phyloP scores from a whole-genome alignment of 2,888 invertebrate species.

The Pseudococcus longispinus region DNA sequence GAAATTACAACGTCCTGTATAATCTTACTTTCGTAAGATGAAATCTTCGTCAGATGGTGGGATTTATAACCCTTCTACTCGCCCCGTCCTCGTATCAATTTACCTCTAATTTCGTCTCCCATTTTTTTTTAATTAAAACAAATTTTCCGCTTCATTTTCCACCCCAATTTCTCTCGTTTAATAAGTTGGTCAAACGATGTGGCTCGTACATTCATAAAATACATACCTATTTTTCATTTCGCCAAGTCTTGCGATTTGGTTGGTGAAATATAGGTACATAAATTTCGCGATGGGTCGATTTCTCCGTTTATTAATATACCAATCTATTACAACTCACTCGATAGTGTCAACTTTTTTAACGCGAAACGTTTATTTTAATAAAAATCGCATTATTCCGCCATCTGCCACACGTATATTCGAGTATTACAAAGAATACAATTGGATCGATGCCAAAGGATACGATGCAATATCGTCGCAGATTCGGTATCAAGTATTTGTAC shows the following conservation, averaged over 20 bases:
- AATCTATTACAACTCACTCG: neutral
- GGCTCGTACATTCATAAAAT: neutral
- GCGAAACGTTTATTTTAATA: neutral
- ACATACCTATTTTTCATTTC: neutral
- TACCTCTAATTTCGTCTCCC: neutral
- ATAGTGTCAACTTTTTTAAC: neutral
- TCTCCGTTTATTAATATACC: neutral
- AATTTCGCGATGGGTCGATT: neutral
- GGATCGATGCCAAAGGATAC: neutral
- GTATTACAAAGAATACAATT: neutral
- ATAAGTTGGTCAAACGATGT: neutral
- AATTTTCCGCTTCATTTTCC: neutral
- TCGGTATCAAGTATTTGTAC: neutral
- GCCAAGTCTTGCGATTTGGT: neutral
- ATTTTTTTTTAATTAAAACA: conserved; percentile 4
- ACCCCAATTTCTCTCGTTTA: neutral
- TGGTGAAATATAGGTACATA: neutral
- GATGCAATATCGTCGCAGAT: neutral
- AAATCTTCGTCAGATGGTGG: neutral
- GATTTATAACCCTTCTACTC: neutral
- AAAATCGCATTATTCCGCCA: neutral
- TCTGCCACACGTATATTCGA: neutral
- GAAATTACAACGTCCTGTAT: neutral
- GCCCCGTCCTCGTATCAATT: no score
- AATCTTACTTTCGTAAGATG: neutral